Conservation (phyloP, 2,797 vertebrate species). For the Manis pentadactyla region DNA sequence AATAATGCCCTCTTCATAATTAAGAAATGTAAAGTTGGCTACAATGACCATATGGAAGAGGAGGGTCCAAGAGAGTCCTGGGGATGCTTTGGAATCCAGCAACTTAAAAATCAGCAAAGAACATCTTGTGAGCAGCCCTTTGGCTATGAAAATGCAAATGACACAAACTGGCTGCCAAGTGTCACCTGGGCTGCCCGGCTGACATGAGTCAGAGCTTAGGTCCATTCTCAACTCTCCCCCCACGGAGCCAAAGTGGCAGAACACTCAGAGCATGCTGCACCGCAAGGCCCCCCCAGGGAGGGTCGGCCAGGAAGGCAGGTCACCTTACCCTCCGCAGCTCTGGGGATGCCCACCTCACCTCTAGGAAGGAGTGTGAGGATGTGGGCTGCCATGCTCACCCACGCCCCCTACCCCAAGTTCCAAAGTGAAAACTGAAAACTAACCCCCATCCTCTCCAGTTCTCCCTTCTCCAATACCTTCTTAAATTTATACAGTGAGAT, state of each 20-base stretch:
- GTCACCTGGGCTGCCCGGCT: conserved; percentile 2
- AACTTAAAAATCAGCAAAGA: conserved; percentile 53
- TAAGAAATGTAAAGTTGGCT: conserved; percentile 57
- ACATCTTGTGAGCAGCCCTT: conserved; percentile 53
- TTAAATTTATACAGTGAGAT: neutral
- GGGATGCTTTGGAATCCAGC: conserved; percentile 56
- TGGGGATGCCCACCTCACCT: neutral
- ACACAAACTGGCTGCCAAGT: neutral
- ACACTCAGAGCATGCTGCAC: neutral
- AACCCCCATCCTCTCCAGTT: neutral
- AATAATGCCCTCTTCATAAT: neutral
- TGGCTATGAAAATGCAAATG: conserved; percentile 70
- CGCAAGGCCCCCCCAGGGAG: neutral
- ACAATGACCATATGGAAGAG: neutral
- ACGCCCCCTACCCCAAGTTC: neutral
- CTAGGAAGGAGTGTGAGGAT: neutral
- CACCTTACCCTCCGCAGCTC: neutral
- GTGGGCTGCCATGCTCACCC: neutral
- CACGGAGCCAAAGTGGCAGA: neutral
- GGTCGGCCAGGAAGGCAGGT: neutral
- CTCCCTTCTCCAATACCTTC: neutral
- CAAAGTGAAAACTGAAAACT: neutral
- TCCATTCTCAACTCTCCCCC: neutral
- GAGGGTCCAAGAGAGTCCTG: neutral
- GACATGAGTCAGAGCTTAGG: neutral